phyloP scores from a whole-genome alignment of 2,888 invertebrate genomes.

The Lycophotia porphyrea region DNA sequence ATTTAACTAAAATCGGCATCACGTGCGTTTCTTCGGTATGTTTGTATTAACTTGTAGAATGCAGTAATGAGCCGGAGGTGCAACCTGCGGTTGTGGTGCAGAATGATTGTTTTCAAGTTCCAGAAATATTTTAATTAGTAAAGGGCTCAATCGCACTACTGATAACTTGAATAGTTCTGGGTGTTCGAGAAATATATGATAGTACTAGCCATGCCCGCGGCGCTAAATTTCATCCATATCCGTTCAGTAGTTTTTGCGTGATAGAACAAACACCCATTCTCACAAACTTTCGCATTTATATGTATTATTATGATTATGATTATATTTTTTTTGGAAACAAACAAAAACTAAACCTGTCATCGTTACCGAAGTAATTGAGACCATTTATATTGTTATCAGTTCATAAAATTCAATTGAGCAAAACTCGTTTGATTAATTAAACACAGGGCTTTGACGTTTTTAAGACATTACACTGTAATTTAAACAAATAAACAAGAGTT shows the following conservation, averaged over 20 bases:
- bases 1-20: not conserved
- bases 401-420: conserved; percentile 42
- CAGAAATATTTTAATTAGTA: not conserved
- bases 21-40: not conserved
- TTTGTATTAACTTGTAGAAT: not conserved
- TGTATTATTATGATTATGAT: too few relatives aligned
- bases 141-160: not conserved
- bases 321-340: too few relatives aligned
- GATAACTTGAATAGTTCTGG: not conserved
- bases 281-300: too few relatives aligned
- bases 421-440: conserved; percentile 52
- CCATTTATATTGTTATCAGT: conserved; percentile 58
- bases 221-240: too few relatives aligned
- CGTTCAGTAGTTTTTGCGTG: too few relatives aligned
- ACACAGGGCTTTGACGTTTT: conserved; percentile 26
- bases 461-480: conserved; percentile 8
- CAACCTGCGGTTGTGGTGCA: too few relatives aligned
- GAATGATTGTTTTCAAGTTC: not conserved
- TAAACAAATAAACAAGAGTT: conserved; percentile 19
- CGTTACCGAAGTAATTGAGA: conserved; percentile 61
- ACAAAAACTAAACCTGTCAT: conserved; percentile 50
- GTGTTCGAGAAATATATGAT: too few relatives aligned
- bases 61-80: not conserved
- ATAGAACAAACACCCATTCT: too few relatives aligned
- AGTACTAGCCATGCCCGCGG: too few relatives aligned